Evolutionary conservation across 2,888 invertebrate species (phyloP).

Genomic region (Deilephila porcellus): DNA sequence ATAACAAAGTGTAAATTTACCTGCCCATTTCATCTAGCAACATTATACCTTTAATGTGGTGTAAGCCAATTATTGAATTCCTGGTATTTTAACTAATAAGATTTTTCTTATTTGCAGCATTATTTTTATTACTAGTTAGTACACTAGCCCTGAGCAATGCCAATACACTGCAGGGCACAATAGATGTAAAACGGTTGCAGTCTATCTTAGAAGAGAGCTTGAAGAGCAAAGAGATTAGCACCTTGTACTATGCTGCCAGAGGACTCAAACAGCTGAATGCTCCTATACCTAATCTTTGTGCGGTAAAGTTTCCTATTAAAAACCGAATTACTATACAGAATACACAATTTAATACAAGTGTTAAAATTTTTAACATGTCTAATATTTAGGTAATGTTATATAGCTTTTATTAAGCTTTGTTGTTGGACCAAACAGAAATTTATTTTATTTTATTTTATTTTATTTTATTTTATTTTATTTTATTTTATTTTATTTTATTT

Average conservation of each 20-base stretch:
- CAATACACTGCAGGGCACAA: slow-evolving; percentile 68
- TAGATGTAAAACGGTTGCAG: slow-evolving; percentile 73
- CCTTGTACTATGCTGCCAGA: slow-evolving; percentile 89
- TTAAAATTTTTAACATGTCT: no score
- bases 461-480: no score
- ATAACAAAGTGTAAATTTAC: background rate
- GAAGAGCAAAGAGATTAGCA: slow-evolving; percentile 85
- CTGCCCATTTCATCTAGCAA: no score
- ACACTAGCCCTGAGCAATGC: slow-evolving; percentile 60
- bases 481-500: no score
- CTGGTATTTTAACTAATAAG: slow-evolving; percentile 13
- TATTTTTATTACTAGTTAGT: slow-evolving; percentile 59
- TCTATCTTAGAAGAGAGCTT: slow-evolving; percentile 76
- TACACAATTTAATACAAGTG: no score
- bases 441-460: no score
- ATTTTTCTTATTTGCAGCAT: slow-evolving; percentile 53
- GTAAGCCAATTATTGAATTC: background rate
- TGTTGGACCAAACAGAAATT: no score
- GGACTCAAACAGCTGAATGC: slow-evolving; percentile 89
- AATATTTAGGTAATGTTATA: no score
- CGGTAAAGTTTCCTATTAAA: slow-evolving; percentile 70
- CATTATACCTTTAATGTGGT: no score
- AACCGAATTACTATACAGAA: no score
- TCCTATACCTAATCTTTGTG: slow-evolving; percentile 84
- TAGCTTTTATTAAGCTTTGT: no score